These are phyloP conservation scores for Solenodon paradoxus DNA, from an alignment of 2,113 vertebrate genomes.

Conservation along the genomic window DNA sequence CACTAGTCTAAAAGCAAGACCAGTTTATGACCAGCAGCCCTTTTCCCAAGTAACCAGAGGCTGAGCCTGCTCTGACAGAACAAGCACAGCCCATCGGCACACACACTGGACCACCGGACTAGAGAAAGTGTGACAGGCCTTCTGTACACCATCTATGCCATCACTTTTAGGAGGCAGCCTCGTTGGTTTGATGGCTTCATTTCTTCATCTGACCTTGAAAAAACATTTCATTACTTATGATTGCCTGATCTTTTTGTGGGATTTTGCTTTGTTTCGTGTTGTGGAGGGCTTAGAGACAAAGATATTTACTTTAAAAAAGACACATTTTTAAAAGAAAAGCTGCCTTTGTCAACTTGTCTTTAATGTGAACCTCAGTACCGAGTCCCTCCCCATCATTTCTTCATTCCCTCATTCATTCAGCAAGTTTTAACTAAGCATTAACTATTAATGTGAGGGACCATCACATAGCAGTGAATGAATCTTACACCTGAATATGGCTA, in stretches of 20 bases:
- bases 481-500: not conserved
- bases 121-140: not conserved
- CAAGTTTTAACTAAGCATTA: not conserved
- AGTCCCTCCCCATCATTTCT: not conserved
- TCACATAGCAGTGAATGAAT: not conserved
- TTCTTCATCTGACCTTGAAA: not conserved
- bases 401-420: not conserved
- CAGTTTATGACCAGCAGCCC: not conserved
- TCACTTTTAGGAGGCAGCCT: not conserved
- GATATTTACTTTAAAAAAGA: not conserved
- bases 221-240: not conserved
- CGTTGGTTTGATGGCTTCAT: not conserved
- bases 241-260: not conserved
- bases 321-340: not conserved
- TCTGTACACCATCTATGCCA: not conserved
- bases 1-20: not conserved
- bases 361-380: not conserved
- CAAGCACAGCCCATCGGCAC: not conserved
- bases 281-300: not conserved
- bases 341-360: not conserved
- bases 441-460: not conserved
- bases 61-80: not conserved
- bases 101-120: not conserved
- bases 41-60: not conserved
- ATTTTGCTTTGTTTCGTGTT: not conserved